Base-by-base conservation (phyloP, 2,797 vertebrate species). In the Jordanella pulchra region DNA sequence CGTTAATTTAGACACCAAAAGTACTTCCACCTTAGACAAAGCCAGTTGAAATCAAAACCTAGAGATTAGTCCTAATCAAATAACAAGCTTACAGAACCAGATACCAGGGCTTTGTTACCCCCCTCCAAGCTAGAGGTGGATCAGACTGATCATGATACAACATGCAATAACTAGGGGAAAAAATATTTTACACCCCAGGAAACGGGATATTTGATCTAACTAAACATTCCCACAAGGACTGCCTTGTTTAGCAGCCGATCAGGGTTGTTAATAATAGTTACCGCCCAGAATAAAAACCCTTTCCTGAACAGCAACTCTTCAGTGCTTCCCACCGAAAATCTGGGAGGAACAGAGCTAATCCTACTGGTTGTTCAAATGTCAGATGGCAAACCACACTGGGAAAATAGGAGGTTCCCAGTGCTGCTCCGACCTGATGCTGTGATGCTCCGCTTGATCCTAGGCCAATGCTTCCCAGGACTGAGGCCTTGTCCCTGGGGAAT, bases 381-480 rank as follows among this genome's bases (percentile, higher is more conserved):
- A 89, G 83, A 67, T 69, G 71, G 70, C 60, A 58, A 71, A 79
- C 84, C 71, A 84, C 69, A 86, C 84, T 91, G 90, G 87, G 89
- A 92, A 84, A 89, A 72, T 69, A 82, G 76, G 76, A 86, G 81
- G 87, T 88, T 93, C 88, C 85, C 88, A 89, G 82, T 84, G 75
- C 70, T 75, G 77, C 71, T 50, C 71, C 45, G 72, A 85, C 84
- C 81, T 71, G 58, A 83, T 85, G 87, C 71, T 65, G 72, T 73
- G 6, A 81, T 86, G 86, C 77, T 89, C 86, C 68, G 72, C 77
- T 68, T 89, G 88, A 93, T 91, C 88, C 71, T 77, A 32, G 78
- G 74, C 81, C 87, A 71, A 81, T 78, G 89, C 89, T 94, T 95
- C 93, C 93, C 94, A 95, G 93, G 93, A 88, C 91, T 92, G 55